These are phyloP conservation scores for Nesogale talazaci DNA, from an alignment of 2,113 vertebrate species.

Conservation along the genomic window DNA sequence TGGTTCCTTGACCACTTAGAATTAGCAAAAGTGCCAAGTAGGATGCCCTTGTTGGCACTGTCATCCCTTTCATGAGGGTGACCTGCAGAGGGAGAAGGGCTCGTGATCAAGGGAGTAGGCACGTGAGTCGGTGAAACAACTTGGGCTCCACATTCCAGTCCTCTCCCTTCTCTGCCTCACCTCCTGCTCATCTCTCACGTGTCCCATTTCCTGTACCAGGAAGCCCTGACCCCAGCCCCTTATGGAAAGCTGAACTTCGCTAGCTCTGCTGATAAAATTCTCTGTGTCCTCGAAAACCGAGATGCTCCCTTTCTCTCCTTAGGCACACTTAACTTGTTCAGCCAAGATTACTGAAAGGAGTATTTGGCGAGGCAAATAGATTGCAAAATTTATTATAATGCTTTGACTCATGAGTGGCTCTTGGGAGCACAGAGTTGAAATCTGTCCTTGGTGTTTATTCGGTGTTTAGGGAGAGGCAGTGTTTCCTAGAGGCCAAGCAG, in stretches of 20 bases:
- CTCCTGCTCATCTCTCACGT: constrained; percentile 78
- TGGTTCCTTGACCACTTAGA: constrained; percentile 84
- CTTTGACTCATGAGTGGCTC: constrained; percentile 53
- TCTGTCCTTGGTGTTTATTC: constrained; percentile 60
- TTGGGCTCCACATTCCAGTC: constrained; percentile 82
- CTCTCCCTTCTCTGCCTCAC: constrained; percentile 80
- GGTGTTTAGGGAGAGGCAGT: constrained; percentile 48
- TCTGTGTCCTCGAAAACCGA: constrained; percentile 17
- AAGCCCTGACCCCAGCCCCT: constrained; percentile 54
- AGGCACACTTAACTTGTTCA: constrained; percentile 21
- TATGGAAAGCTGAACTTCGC: constrained; percentile 19
- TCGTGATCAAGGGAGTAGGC: constrained; percentile 85
- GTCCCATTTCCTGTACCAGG: constrained; percentile 71
- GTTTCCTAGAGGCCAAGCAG: constrained; percentile 29
- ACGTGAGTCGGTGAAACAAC: constrained; percentile 84
- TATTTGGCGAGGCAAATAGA: constrained; percentile 10
- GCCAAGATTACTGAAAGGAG: constrained; percentile 58
- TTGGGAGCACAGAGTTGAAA: constrained; percentile 56
- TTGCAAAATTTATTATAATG: constrained; percentile 66
- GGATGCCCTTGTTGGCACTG: constrained; percentile 85
- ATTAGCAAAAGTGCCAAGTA: constrained; percentile 74
- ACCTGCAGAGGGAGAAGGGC: constrained; percentile 77
- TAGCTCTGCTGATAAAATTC: not conserved
- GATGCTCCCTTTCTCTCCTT: not conserved
- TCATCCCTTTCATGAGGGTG: constrained; percentile 75